Evolutionary conservation across 2,113 vertebrate species (phyloP), one percentile per base, ranked within the genome.

Genomic region (Pteronura brasiliensis): DNA sequence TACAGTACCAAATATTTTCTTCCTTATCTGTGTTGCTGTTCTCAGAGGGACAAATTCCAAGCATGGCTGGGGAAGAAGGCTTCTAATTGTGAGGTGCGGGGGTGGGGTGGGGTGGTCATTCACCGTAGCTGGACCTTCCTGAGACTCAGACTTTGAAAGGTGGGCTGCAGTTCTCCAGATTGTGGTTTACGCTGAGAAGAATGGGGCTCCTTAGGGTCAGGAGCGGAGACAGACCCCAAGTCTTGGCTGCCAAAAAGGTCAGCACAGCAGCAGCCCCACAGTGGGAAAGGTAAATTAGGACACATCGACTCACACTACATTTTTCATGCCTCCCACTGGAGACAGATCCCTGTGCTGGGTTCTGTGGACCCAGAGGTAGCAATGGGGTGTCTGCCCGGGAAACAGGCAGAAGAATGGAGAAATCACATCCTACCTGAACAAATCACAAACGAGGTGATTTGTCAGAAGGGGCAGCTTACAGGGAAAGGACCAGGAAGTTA

Each of bases 31-130:
- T 55, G 69, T 29, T 49, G 85, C 87, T 86, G 34, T 86, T 71
- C 86, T 79, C n/a, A 7, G 77, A 97, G 61, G 92, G 90, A 71
- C 89, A 93, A 90, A 98, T 96, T 97, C 98, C 95, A 96, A 89
- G 65, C 89, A 77, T 88, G 92, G 76, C 76, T 42, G 29, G 94
- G 55, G 87, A 90, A 47, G 93, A 95, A 74, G 69, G 23, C 74
- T 94, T 63, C 49, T 6, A 63, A 88, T 18, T 27, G 72, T 4
- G 88, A 94, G 86, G 88, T 74, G 1, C 0, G 80, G 63, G 29
- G 2, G 13, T 6, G 10, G 94, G 65, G 31, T 59, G 57, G 96
- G 52, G 52, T 55, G 52, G 59, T 49, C 83, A 72, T 2, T 76
- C 15, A 27, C 27, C 74, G 34, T 39, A 11, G 47, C 52, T 29